Conservation (phyloP, 2,888 invertebrate genomes). For the Carpatolechia fugitivella region DNA sequence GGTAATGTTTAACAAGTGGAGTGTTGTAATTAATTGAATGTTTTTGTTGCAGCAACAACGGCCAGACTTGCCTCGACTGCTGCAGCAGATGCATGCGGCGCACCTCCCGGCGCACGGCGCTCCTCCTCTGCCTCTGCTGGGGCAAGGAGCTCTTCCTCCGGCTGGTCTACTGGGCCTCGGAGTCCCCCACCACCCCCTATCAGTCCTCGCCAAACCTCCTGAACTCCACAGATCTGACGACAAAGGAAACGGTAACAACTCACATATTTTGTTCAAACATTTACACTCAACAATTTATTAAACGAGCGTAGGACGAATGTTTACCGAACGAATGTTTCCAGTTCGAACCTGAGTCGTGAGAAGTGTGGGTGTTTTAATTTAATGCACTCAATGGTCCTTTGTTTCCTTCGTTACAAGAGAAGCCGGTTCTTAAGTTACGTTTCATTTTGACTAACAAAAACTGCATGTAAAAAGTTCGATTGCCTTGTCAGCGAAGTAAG, state of each 20-base stretch:
- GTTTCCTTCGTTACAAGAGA: constrained; percentile 4
- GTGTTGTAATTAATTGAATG: constrained; percentile 9
- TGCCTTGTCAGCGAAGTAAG: constrained; percentile 8
- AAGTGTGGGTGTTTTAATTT: constrained; percentile 5
- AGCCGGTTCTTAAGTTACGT: background rate
- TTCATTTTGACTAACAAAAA: background rate
- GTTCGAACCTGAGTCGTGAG: constrained; percentile 9
- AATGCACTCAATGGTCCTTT: constrained; percentile 10
- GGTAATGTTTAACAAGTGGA: background rate
- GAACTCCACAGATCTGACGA: constrained; percentile 88
- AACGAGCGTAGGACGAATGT: constrained; percentile 13
- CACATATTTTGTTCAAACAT: constrained; percentile 34
- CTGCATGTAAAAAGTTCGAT: constrained; percentile 6
- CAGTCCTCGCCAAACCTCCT: constrained; percentile 87
- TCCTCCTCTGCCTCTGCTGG: constrained; percentile 81
- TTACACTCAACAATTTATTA: background rate
- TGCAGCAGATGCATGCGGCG: constrained; percentile 97
- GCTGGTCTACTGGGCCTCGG: constrained; percentile 84
- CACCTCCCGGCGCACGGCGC: constrained; percentile 87
- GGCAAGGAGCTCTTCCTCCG: constrained; percentile 71
- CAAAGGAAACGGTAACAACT: constrained; percentile 84
- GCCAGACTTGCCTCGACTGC: constrained; percentile 88
- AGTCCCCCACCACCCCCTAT: constrained; percentile 86
- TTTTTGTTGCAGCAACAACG: constrained; percentile 86
- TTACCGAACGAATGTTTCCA: constrained; percentile 14